Conservation (phyloP, 53 echinoderm and acorn worm species). For the Arbacia lixula region DNA sequence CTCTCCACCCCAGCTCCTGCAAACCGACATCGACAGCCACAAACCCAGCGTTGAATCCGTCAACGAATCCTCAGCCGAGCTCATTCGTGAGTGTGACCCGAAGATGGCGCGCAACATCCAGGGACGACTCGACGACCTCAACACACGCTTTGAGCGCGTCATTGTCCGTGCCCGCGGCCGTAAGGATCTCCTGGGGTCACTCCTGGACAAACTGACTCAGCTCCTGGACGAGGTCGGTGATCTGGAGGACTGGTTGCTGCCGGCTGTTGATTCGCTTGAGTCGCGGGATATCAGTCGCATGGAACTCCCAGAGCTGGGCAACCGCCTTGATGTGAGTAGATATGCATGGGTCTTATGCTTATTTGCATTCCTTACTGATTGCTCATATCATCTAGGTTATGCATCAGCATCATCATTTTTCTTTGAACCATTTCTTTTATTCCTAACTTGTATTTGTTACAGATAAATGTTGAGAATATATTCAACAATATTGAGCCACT, state of each 20-base stretch:
- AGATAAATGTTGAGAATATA: no score
- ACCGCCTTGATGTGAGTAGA: slow-evolving; percentile 84
- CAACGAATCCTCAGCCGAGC: slow-evolving; percentile 87
- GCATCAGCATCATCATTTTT: no score
- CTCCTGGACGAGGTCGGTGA: slow-evolving; percentile 88
- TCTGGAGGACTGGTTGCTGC: slow-evolving; percentile 97
- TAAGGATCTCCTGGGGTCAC: slow-evolving; percentile 78
- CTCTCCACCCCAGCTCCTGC: slow-evolving; percentile 82
- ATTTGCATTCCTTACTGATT: no score
- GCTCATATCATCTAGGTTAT: no score
- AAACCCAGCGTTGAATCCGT: slow-evolving; percentile 95
- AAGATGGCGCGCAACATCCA: slow-evolving; percentile 93
- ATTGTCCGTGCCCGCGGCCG: slow-evolving; percentile 83
- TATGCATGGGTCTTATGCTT: no score
- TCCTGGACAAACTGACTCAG: slow-evolving; percentile 77
- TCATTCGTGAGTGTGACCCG: slow-evolving; percentile 93
- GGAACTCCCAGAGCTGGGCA: slow-evolving; percentile 87
- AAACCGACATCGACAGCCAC: slow-evolving; percentile 99
- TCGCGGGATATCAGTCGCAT: slow-evolving; percentile 81
- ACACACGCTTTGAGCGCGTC: slow-evolving; percentile 88
- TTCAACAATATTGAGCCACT: no score
- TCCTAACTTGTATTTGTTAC: no score
- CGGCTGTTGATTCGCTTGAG: slow-evolving; percentile 82
- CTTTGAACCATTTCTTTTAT: no score
- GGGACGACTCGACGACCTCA: slow-evolving; percentile 90